Evolutionary conservation across 2,888 invertebrate genomes (phyloP).

Genomic region (Mactromeris polynyma): DNA sequence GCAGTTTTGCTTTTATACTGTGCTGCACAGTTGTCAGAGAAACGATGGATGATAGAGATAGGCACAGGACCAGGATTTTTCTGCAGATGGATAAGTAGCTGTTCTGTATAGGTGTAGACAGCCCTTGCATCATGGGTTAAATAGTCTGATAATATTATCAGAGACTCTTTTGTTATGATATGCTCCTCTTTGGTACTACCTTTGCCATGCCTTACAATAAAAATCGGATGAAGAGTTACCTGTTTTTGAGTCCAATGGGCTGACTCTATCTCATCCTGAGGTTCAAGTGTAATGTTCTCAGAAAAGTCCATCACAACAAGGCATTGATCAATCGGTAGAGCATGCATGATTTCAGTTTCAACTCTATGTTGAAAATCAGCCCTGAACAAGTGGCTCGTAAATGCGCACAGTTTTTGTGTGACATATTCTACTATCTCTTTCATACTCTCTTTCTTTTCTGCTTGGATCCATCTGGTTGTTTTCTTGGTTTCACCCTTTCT

Average conservation of each 20-base stretch:
- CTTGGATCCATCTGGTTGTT: too few relatives aligned
- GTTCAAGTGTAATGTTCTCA: slow-evolving; percentile 51
- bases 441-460: too few relatives aligned
- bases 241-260: slow-evolving; percentile 53
- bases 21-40: neutral
- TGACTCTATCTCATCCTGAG: slow-evolving; percentile 62
- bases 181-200: slow-evolving; percentile 46
- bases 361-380: slow-evolving; percentile 52
- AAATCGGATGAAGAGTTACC: slow-evolving; percentile 60
- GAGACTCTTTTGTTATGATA: slow-evolving; percentile 48
- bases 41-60: too few relatives aligned
- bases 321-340: slow-evolving; percentile 44
- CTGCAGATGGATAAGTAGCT: slow-evolving; percentile 43
- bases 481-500: too few relatives aligned
- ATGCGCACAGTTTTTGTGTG: neutral
- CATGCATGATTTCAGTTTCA: slow-evolving; percentile 30
- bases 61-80: slow-evolving; percentile 41
- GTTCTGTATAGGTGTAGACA: slow-evolving; percentile 45
- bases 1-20: neutral
- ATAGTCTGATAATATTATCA: slow-evolving; percentile 47
- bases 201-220: slow-evolving; percentile 39
- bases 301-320: slow-evolving; percentile 59
- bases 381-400: slow-evolving; percentile 47
- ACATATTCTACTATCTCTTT: too few relatives aligned
- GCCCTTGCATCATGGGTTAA: slow-evolving; percentile 41